Base-by-base conservation (phyloP, 2,797 vertebrate species). In the Vultur gryphus region DNA sequence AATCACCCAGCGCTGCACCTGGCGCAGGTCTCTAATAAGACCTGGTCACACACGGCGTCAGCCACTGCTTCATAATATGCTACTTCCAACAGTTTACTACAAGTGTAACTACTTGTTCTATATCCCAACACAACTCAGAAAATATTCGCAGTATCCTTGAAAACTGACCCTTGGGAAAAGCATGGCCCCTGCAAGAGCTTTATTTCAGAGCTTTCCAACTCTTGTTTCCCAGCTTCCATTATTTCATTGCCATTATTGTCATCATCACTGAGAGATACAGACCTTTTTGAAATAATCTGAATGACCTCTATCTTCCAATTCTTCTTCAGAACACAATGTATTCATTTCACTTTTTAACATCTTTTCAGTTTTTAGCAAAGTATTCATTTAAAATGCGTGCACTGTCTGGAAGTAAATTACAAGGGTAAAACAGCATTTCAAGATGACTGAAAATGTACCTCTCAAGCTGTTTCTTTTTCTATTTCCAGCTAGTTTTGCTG, bases 311-410 rank as follows among this genome's bases (percentile, higher is more conserved):
- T 84, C 81, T 89, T 89, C 49, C 37, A 54, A 79, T 94, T 97
- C 88, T 86, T 96, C 92, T 95, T 96, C 88, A 73, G 94, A 89
- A 89, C 70, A 73, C 1, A 2, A 94, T 84, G 95, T 41, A 93
- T 97, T 97, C 66, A 83, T 97, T 98, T 97, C 91, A 89, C 70
- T 97, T 97, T 97, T 98, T 95, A 98, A 97, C 76, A 92, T 95
- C 89, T 90, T 97, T 93, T 91, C 95, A 58, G 44, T n/a, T 97
- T 97, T 97, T 96, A 96, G 75, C 73, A 89, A 97, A 97, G 91
- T 85, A 93, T 90, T 92, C 77, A 86, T 97, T 97, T 97, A 97
- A 98, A 97, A 97, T 82, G 55, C 62, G 67, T 83, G 77, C 51
- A 33, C 88, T 94, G 65, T 66, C 88, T 87, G 83, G 89, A 97